These are phyloP conservation scores for Elegia similella DNA, from an alignment of 2,888 invertebrate genomes.

Conservation along the genomic window DNA sequence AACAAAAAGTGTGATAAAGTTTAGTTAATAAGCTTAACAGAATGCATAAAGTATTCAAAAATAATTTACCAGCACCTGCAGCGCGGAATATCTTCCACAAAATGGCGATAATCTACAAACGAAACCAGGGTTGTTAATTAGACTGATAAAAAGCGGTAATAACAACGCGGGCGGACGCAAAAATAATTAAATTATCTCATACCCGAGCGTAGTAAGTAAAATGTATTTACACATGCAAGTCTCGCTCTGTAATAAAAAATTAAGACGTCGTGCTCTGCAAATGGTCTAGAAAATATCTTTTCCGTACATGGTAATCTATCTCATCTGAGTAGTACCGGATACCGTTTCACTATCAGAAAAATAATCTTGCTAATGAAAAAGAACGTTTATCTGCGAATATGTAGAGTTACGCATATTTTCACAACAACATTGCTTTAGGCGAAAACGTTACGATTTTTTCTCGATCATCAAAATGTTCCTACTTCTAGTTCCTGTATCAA, in stretches of 20 bases:
- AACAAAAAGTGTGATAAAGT: background rate
- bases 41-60: background rate
- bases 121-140: constrained; percentile 41
- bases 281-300: background rate
- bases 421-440: no score
- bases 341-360: no score
- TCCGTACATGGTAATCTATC: background rate
- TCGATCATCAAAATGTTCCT: no score
- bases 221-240: constrained; percentile 53
- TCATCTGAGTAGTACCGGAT: no score
- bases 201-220: constrained; percentile 45
- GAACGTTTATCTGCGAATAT: no score
- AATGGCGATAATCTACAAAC: constrained; percentile 32
- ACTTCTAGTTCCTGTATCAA: no score
- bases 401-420: no score
- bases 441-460: no score
- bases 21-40: background rate
- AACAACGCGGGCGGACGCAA: constrained; percentile 34
- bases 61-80: background rate
- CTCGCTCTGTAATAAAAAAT: constrained; percentile 22
- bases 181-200: constrained; percentile 65
- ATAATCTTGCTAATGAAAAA: no score
- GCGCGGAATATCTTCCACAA: constrained; percentile 18
- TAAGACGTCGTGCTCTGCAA: background rate
- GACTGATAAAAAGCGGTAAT: constrained; percentile 40